Evolutionary conservation across 2,888 invertebrate species (phyloP).

Genomic region (Drosophila atroscutellata): DNA sequence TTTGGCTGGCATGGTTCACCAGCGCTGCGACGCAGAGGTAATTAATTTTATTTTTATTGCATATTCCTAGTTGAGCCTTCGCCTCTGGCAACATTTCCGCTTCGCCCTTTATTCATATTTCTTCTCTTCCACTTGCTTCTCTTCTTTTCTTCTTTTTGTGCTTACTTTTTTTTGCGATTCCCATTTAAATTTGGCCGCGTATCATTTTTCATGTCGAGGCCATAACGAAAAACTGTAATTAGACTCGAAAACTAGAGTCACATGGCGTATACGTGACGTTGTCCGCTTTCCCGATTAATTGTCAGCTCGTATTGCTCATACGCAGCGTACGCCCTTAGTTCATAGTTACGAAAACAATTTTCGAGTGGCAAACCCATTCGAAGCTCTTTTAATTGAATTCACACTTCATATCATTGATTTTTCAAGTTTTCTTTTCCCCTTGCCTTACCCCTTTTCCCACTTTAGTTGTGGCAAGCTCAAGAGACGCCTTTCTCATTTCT

Average conservation of each 20-base stretch:
- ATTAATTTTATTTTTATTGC: conserved; percentile 78
- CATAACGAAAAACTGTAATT: conserved; percentile 71
- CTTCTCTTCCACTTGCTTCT: neutral
- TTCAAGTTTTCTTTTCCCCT: conserved; percentile 6
- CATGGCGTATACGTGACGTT: conserved; percentile 78
- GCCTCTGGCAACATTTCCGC: conserved; percentile 29
- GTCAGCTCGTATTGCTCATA: conserved; percentile 54
- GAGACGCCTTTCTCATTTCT: neutral
- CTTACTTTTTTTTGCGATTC: neutral
- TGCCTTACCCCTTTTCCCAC: neutral
- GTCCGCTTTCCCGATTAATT: conserved; percentile 58
- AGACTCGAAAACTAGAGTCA: conserved; percentile 77
- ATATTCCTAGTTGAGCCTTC: conserved; percentile 46
- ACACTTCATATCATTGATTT: conserved; percentile 22
- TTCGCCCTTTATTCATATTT: conserved; percentile 49
- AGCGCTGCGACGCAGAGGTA: conserved; percentile 48
- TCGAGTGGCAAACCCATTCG: conserved; percentile 6
- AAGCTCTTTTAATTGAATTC: conserved; percentile 32
- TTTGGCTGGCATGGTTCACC: conserved; percentile 18
- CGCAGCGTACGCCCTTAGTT: conserved; percentile 37
- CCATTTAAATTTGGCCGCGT: conserved; percentile 51
- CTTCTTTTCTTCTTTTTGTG: conserved; percentile 2
- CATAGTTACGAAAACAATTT: conserved; percentile 15
- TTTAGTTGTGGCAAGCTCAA: neutral
- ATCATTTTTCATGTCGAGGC: conserved; percentile 54